Evolutionary conservation across 2,113 vertebrate genomes (phyloP), one percentile per base, ranked within the genome.

Genomic region (Ifrita kowaldi): DNA sequence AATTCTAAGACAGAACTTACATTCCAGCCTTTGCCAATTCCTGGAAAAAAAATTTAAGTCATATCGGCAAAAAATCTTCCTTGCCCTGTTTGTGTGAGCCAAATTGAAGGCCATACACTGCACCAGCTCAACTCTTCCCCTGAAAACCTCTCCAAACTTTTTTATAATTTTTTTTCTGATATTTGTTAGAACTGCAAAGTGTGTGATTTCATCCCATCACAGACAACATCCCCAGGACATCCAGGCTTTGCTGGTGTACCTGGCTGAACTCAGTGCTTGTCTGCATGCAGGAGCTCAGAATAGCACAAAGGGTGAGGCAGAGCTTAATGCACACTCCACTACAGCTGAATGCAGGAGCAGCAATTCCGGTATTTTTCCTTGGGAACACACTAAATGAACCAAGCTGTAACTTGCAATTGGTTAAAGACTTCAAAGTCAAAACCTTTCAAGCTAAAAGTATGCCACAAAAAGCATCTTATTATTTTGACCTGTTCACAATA

Each of bases 321-420:
- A 90, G 80, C 89, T 92, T 84, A 95, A 89, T 50, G 47, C 73
- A 87, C 41, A 15, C 30, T 86, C 52, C 82, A 30, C 50, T 84
- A 64, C 64, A 81, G 93, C 46, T 82, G 65, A 87, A 90, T 1
- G 7, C 49, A 59, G 26, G 18, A 87, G 55, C 39, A 93, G 64
- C 35, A 42, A 82, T 52, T 59, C 35, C 12, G 3, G 4, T 1
- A 60, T 79, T 59, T 44, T 84, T 69, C 39, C 44, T 35, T 68
- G 32, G 35, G 47, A 95, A 78, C 27, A 71, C 13, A 42, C 28
- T 60, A 95, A 91, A 87, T 37, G 19, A 94, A 44, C 56, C 77
- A 87, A 63, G 65, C 27, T 91, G 17, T 56, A 89, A 86, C 1
- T 13, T 63, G 33, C 81, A 86, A 81, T 14, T 47, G 3, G 3